Percentiles rank a stretch among this genome's conserved stretches.
phyloP scores from a whole-genome alignment of 2,113 vertebrate genomes.

The Microcebus jonahi region DNA sequence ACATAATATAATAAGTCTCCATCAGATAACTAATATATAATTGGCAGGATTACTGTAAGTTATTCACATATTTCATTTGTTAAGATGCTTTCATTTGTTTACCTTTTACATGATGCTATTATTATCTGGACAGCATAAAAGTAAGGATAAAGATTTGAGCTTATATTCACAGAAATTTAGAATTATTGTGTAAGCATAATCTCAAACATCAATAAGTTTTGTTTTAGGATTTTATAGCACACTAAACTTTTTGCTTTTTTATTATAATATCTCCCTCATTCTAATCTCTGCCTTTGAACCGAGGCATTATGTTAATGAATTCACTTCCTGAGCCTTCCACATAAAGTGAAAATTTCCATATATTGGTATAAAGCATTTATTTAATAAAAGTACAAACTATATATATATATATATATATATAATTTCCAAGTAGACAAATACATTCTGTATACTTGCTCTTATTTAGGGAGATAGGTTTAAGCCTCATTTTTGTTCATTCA shows the following conservation, averaged over 20 bases:
- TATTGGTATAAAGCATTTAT: not conserved
- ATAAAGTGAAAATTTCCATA: not conserved
- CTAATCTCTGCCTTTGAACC: not conserved
- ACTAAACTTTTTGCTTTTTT: not conserved
- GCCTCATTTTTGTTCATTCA: not conserved
- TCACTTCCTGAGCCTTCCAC: not conserved
- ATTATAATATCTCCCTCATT: not conserved
- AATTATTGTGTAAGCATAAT: not conserved
- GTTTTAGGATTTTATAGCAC: not conserved
- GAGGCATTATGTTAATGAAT: not conserved
- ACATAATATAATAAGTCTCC: not conserved
- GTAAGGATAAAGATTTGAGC: not conserved
- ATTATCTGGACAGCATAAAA: not conserved
- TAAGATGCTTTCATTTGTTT: slow-evolving; percentile 4
- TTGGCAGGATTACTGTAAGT: not conserved
- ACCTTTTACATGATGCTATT: not conserved
- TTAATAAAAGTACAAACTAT: not conserved
- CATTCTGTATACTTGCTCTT: not conserved
- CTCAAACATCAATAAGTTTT: not conserved
- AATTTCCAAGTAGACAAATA: not conserved
- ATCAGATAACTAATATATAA: not conserved
- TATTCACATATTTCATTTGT: not conserved
- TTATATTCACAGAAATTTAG: not conserved
- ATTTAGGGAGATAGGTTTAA: not conserved
- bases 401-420: not conserved